Conservation (phyloP, 1,140 invertebrate species). For the Melitaea cinxia region DNA sequence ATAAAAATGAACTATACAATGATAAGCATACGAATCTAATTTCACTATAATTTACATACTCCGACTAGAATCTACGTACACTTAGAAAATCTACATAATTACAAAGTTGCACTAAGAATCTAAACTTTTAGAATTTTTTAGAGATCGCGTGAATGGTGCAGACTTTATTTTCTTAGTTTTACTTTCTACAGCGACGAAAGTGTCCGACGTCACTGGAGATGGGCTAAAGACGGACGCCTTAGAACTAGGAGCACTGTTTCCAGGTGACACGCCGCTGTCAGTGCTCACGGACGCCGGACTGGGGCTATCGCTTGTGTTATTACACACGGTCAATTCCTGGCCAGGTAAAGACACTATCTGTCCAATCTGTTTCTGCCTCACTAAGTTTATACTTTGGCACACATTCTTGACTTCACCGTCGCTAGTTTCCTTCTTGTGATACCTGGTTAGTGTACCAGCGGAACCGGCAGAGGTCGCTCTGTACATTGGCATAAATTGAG, state of each 20-base stretch:
- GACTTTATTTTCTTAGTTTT: slow-evolving; percentile 69
- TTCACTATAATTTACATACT: slow-evolving; percentile 68
- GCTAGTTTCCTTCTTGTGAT: slow-evolving; percentile 67
- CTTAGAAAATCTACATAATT: slow-evolving; percentile 82
- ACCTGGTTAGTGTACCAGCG: slow-evolving; percentile 70
- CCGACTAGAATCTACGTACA: slow-evolving; percentile 72
- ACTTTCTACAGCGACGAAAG: slow-evolving; percentile 52
- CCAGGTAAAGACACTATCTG: slow-evolving; percentile 75
- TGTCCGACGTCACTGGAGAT: slow-evolving; percentile 49
- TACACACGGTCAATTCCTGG: slow-evolving; percentile 76
- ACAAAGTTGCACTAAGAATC: slow-evolving; percentile 76
- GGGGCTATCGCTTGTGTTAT: slow-evolving; percentile 67
- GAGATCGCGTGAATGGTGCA: slow-evolving; percentile 55
- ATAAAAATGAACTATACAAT: slow-evolving; percentile 56
- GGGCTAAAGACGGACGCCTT: slow-evolving; percentile 62
- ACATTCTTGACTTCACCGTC: slow-evolving; percentile 69
- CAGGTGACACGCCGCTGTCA: slow-evolving; percentile 70
- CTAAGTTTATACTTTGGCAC: slow-evolving; percentile 81
- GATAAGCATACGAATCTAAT: slow-evolving; percentile 75
- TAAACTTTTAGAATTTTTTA: slow-evolving; percentile 78
- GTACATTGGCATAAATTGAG: slow-evolving; percentile 75
- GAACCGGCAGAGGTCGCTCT: slow-evolving; percentile 69
- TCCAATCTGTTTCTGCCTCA: slow-evolving; percentile 77
- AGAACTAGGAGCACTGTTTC: slow-evolving; percentile 63
- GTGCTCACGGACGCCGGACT: slow-evolving; percentile 68